Conservation (phyloP, 2,113 vertebrate genomes). For the Orthonyx spaldingii region DNA sequence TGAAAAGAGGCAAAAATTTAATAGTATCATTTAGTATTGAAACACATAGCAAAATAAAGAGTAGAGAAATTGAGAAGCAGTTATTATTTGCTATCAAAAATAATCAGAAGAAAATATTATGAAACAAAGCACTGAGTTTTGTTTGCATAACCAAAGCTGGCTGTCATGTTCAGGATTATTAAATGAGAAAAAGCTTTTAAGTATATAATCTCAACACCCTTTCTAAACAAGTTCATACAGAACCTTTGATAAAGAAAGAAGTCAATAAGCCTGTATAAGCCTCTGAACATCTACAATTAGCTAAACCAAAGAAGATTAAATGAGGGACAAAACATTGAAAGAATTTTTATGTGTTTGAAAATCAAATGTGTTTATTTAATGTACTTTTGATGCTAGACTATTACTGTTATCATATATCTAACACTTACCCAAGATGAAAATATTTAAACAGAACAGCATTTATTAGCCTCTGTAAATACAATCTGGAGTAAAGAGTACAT, state of each 20-base stretch:
- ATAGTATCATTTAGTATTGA: not conserved
- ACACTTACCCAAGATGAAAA: not conserved
- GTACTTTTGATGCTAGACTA: constrained; percentile 1
- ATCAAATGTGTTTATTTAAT: not conserved
- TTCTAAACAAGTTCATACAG: constrained; percentile 39
- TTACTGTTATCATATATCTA: constrained; percentile 25
- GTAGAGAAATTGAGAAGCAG: not conserved
- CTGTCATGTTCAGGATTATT: not conserved
- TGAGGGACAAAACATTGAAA: not conserved
- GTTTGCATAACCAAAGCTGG: not conserved
- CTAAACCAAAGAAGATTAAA: not conserved
- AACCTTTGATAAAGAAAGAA: constrained; percentile 28
- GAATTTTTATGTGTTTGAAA: constrained; percentile 6
- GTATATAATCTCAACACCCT: not conserved
- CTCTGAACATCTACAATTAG: not conserved
- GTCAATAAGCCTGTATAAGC: not conserved
- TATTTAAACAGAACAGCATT: not conserved
- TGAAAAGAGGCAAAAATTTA: not conserved
- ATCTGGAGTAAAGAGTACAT: not conserved
- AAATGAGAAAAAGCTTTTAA: not conserved
- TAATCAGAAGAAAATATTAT: not conserved
- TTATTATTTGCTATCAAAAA: not conserved
- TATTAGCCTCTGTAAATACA: not conserved
- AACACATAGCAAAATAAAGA: not conserved
- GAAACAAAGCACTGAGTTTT: not conserved